These are phyloP conservation scores for Periophthalmus modestus DNA, from an alignment of 2,113 vertebrate genomes.

Conservation along the genomic window DNA sequence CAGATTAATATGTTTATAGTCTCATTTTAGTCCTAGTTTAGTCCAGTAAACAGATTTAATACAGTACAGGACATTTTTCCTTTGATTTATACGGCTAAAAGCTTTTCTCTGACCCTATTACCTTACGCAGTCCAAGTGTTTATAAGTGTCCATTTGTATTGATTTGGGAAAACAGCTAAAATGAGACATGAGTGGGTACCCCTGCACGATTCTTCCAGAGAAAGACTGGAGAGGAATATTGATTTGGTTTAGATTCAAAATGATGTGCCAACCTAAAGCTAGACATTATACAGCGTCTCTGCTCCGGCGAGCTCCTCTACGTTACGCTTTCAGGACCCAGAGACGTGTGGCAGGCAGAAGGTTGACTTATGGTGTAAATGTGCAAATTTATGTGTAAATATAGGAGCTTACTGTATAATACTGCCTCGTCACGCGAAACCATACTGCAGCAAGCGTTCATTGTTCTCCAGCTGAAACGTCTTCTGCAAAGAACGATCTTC, in stretches of 20 bases:
- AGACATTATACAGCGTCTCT: constrained; percentile 9
- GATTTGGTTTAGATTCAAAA: not conserved
- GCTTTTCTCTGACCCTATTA: not conserved
- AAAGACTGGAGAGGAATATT: not conserved
- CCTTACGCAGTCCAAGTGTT: not conserved
- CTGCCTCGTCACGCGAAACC: not conserved
- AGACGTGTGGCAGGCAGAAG: not conserved
- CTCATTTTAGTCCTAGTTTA: too few species aligned
- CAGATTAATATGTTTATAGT: too few species aligned
- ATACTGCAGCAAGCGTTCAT: not conserved
- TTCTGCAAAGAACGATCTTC: too few species aligned
- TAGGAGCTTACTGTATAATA: not conserved
- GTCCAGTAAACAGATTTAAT: too few species aligned
- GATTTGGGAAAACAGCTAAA: not conserved
- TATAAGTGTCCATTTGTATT: constrained; percentile 2
- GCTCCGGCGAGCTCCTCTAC: not conserved
- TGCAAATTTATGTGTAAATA: not conserved
- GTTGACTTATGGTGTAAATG: not conserved
- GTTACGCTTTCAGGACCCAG: not conserved
- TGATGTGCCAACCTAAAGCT: not conserved
- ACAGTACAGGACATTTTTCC: too few species aligned
- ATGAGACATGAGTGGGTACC: not conserved
- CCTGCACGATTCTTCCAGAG: not conserved
- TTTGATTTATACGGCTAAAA: not conserved
- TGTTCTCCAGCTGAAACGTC: too few species aligned